Evolutionary conservation across 92 coral and sea anemone species (phyloP).

Genomic region (Zoanthus gigantus): DNA sequence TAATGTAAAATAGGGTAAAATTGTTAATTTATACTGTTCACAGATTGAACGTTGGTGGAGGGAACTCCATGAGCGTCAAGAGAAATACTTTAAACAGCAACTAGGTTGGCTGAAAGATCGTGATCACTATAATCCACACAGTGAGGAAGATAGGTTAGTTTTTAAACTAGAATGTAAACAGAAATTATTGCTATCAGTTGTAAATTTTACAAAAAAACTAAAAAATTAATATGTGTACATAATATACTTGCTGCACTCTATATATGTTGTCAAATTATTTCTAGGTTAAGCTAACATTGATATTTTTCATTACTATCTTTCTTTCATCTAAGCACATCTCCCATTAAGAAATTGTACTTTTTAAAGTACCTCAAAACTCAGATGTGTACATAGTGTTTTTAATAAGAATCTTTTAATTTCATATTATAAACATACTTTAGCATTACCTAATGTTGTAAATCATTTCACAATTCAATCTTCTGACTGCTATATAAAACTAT

Average conservation of each 20-base stretch:
- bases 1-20: conserved; percentile 6
- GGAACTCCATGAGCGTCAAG: conserved; percentile 16
- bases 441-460: conserved; percentile 8
- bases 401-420: conserved; percentile 4
- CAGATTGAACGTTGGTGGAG: conserved; percentile 19
- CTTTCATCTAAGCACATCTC: conserved; percentile 16
- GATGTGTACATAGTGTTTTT: neutral
- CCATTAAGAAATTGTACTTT: conserved; percentile 8
- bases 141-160: conserved; percentile 6
- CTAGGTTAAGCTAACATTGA: neutral
- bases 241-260: conserved; percentile 18
- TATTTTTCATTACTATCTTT: conserved; percentile 9
- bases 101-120: conserved; percentile 11
- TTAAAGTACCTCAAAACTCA: conserved; percentile 2
- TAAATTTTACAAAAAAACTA: neutral
- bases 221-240: conserved; percentile 7
- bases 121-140: conserved; percentile 10
- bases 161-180: conserved; percentile 18
- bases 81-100: neutral
- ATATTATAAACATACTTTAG: neutral
- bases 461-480: conserved; percentile 15
- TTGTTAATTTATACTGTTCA: conserved; percentile 23
- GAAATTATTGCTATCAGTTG: conserved; percentile 15
- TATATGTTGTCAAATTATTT: conserved; percentile 4
- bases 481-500: conserved; percentile 11